Evolutionary conservation across 2,797 vertebrate genomes (phyloP).

Genomic region (Toxotes lorentzi): DNA sequence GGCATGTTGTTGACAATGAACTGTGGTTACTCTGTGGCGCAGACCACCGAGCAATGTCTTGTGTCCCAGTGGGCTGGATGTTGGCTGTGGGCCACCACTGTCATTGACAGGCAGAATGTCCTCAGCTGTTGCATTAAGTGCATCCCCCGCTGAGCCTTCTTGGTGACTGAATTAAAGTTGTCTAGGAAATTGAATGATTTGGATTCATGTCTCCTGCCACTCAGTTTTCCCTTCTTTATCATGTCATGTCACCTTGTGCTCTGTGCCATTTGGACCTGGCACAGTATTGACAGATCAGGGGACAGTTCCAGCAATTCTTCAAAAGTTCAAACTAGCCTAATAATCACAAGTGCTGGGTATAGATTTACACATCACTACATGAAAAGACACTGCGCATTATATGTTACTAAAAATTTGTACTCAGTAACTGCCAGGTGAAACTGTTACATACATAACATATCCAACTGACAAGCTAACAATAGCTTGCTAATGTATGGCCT

Average conservation of each 20-base stretch:
- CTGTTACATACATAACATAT: neutral
- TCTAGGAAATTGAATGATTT: neutral
- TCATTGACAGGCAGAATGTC: slow-evolving; percentile 4
- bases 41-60: slow-evolving; percentile 15
- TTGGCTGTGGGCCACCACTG: neutral
- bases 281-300: neutral
- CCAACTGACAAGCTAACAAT: neutral
- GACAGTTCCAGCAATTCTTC: neutral
- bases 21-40: neutral
- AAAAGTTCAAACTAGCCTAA: neutral
- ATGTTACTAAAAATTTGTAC: neutral
- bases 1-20: slow-evolving; percentile 6
- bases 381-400: neutral
- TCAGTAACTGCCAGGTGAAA: neutral
- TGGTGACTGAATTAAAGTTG: neutral
- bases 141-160: neutral
- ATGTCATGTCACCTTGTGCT: neutral
- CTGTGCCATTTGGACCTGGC: neutral
- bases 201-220: neutral
- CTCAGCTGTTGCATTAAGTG: slow-evolving; percentile 35
- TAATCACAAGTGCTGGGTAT: neutral
- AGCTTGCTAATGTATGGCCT: neutral
- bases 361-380: neutral
- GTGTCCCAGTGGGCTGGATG: slow-evolving; percentile 14
- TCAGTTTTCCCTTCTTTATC: neutral